A percentile compares a stretch with the other conserved stretches of the same genome.
Evolutionary conservation across 1,140 invertebrate genomes (phyloP).

Genomic region (Diuraphis noxia): DNA sequence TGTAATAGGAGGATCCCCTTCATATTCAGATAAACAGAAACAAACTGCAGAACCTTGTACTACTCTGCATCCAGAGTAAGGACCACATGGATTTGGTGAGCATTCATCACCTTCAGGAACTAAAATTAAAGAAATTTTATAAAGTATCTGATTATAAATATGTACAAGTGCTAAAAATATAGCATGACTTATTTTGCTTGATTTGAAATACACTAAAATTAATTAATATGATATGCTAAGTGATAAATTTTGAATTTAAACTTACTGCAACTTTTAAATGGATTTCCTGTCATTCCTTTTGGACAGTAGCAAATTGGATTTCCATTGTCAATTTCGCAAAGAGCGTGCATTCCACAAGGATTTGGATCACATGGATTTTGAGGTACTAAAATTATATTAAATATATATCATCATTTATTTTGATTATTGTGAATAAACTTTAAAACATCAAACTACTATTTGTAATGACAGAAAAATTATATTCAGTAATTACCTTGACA

Average conservation of each 20-base stretch:
- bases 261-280: conserved; percentile 88
- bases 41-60: conserved; percentile 73
- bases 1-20: conserved; percentile 77
- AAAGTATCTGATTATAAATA: background rate
- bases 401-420: background rate
- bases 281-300: conserved; percentile 86
- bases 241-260: conserved; percentile 59
- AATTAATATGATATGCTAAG: background rate
- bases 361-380: conserved; percentile 78
- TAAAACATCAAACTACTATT: background rate
- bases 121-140: conserved; percentile 59
- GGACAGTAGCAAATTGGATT: conserved; percentile 88
- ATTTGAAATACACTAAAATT: background rate
- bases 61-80: conserved; percentile 77
- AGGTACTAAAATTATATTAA: conserved; percentile 61
- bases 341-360: conserved; percentile 80
- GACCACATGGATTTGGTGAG: conserved; percentile 80
- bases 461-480: background rate
- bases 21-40: conserved; percentile 85
- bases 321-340: conserved; percentile 83
- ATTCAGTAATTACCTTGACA: conserved; percentile 58
- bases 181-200: background rate
- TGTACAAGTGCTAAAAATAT: background rate
- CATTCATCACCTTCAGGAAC: conserved; percentile 86
- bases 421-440: background rate